Conservation (phyloP, 2,113 vertebrate species). For the Catagonus wagneri region DNA sequence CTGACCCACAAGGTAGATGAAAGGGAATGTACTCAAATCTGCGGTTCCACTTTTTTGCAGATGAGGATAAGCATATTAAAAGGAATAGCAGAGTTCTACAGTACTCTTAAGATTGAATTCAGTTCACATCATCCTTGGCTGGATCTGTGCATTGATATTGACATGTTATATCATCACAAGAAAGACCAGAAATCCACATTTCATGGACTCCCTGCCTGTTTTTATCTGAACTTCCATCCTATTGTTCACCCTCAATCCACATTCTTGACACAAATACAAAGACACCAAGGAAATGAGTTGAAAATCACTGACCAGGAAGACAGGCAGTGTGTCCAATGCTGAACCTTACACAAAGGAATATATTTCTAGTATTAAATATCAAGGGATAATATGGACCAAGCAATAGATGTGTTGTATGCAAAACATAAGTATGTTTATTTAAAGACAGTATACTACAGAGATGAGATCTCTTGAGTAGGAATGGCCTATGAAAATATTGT, state of each 20-base stretch:
- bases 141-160: slow-evolving; percentile 10
- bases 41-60: background rate
- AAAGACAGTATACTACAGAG: background rate
- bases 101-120: background rate
- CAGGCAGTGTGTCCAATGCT: background rate
- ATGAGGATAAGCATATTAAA: background rate
- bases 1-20: background rate
- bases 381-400: background rate
- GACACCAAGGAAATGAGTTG: background rate
- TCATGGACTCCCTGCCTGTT: background rate
- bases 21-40: background rate
- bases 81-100: background rate
- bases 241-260: background rate
- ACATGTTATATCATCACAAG: slow-evolving; percentile 22
- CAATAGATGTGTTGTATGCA: background rate
- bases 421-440: background rate
- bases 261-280: slow-evolving; percentile 36
- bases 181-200: slow-evolving; percentile 41
- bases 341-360: background rate
- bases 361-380: background rate
- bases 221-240: background rate
- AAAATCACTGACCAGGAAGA: background rate
- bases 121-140: slow-evolving; percentile 48
- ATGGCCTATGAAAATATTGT: background rate
- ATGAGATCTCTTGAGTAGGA: background rate